phyloP scores from a whole-genome alignment of 1,140 invertebrate genomes.

The Stegodyphus mimosarum region DNA sequence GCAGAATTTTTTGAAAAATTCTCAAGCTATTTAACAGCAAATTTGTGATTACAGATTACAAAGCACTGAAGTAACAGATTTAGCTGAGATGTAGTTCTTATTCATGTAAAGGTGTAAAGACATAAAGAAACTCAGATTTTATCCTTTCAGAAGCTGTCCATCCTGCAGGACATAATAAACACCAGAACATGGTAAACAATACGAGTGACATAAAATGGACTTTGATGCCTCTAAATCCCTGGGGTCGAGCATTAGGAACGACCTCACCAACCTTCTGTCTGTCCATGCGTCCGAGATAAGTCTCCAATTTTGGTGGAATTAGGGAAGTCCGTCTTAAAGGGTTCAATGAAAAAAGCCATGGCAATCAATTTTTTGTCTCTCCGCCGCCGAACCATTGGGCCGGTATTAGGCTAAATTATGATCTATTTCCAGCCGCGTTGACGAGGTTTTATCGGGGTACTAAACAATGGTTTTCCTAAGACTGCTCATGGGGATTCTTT shows the following conservation, averaged over 20 bases:
- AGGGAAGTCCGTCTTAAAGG: conserved; percentile 30
- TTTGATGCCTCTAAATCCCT: no score
- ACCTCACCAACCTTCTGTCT: conserved; percentile 27
- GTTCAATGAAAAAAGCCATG: conserved; percentile 31
- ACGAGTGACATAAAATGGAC: not conserved
- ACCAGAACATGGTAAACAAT: not conserved
- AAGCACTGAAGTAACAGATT: no score
- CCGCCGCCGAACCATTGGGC: not conserved
- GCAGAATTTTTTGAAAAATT: no score
- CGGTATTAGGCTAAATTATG: conserved; percentile 57
- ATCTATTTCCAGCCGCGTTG: conserved; percentile 48
- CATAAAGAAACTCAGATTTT: no score
- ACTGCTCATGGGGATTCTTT: no score
- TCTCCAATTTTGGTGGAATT: conserved; percentile 27
- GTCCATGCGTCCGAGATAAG: conserved; percentile 42
- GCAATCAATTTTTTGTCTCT: conserved; percentile 48
- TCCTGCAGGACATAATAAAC: not conserved
- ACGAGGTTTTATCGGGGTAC: conserved; percentile 51
- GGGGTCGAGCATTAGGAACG: conserved; percentile 29
- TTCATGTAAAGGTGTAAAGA: no score
- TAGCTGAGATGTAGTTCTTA: no score
- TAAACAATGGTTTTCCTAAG: conserved; percentile 29
- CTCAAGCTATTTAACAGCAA: no score
- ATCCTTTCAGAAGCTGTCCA: no score
- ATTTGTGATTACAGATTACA: no score